Percentiles rank a stretch among this genome's conserved stretches.
These are phyloP conservation scores for Pemphigus obesinymphae DNA, from an alignment of 1,140 invertebrate genomes.

Conservation along the genomic window DNA sequence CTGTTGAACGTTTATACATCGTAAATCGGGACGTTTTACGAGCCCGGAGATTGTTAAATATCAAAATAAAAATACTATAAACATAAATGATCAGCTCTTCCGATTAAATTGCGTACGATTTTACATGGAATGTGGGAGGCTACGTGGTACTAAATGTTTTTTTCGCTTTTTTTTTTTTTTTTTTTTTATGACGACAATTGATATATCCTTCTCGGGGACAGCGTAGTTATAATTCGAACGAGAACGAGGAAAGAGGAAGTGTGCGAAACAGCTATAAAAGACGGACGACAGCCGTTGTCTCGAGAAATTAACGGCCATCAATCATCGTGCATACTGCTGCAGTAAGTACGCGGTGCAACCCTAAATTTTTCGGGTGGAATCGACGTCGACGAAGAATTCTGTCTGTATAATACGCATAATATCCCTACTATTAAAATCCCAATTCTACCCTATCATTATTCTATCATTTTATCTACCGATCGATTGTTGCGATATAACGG, in stretches of 20 bases:
- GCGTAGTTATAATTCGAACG: neutral
- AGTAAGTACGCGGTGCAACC: neutral
- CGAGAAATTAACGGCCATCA: slow-evolving; percentile 9
- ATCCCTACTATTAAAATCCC: neutral
- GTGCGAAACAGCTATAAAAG: neutral
- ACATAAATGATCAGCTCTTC: neutral
- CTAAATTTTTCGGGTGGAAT: neutral
- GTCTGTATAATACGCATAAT: neutral
- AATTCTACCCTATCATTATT: neutral
- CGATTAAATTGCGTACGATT: neutral
- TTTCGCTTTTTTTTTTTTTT: too few relatives aligned
- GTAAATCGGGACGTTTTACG: neutral
- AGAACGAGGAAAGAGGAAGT: neutral
- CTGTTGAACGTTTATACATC: neutral
- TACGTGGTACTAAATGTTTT: too few relatives aligned
- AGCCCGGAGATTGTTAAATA: neutral
- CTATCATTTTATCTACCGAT: neutral
- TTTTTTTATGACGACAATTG: neutral
- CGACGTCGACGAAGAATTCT: neutral
- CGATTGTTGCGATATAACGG: neutral
- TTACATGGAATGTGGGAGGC: too few relatives aligned
- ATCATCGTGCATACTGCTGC: neutral
- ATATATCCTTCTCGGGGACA: neutral
- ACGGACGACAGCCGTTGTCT: neutral
- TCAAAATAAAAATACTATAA: neutral